A percentile compares a stretch with the other conserved stretches of the same genome.
Conservation (phyloP, 2,888 invertebrate genomes). For the Cryptocephalus primarius region DNA sequence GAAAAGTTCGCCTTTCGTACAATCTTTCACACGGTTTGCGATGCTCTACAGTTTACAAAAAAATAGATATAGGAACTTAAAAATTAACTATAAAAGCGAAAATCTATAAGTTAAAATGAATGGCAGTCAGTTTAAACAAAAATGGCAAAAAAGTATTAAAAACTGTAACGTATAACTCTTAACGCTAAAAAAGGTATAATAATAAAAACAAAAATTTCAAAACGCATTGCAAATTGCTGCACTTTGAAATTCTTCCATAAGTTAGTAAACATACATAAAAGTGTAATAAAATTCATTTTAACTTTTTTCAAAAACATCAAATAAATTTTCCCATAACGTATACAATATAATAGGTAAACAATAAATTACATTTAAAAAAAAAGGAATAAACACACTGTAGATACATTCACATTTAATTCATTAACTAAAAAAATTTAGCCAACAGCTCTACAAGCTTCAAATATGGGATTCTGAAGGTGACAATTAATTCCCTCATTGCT, state of each 20-base stretch:
- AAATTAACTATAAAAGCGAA: constrained; percentile 25
- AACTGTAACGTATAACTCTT: constrained; percentile 18
- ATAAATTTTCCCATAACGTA: constrained; percentile 17
- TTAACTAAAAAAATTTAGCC: constrained; percentile 11
- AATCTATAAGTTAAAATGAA: constrained; percentile 27
- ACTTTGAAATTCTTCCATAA: constrained; percentile 11
- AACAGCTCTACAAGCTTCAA: constrained; percentile 6
- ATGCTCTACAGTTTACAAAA: constrained; percentile 24
- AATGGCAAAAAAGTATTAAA: constrained; percentile 28
- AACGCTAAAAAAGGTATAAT: constrained; percentile 9
- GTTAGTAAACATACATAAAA: constrained; percentile 23
- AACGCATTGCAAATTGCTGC: background rate
- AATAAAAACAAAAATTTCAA: constrained; percentile 1
- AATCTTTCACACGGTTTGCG: constrained; percentile 16
- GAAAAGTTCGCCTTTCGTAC: constrained; percentile 9
- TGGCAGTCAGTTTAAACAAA: constrained; percentile 29
- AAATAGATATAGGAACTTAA: constrained; percentile 30
- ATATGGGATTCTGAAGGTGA: background rate
- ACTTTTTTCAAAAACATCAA: constrained; percentile 16
- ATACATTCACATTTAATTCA: constrained; percentile 13
- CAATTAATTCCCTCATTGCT: background rate
- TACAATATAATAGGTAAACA: constrained; percentile 18
- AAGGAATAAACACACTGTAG: constrained; percentile 13
- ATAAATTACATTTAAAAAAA: constrained; percentile 16
- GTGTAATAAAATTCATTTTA: constrained; percentile 19